phyloP scores from a whole-genome alignment of 2,797 vertebrate genomes.

The Xerus rutilus region DNA sequence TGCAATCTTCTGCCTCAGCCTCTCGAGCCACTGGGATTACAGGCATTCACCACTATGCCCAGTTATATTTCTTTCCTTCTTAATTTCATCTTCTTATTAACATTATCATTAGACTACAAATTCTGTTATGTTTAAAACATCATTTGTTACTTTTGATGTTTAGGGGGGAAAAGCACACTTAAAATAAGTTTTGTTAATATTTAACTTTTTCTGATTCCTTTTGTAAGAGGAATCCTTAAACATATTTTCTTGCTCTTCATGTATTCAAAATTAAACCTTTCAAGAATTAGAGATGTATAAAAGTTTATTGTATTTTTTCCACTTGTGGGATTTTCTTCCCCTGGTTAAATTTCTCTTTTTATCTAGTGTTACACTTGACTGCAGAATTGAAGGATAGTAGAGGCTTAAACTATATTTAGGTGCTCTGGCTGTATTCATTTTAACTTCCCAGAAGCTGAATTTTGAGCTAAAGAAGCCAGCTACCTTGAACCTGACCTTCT shows the following conservation, averaged over 20 bases:
- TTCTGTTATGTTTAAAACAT: not conserved
- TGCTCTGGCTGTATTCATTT: not conserved
- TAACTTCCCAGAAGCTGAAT: constrained; percentile 28
- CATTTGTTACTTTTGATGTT: constrained; percentile 44
- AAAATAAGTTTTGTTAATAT: constrained; percentile 8
- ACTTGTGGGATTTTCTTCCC: not conserved
- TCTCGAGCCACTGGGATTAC: too few relatives aligned
- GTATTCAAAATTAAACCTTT: constrained; percentile 17
- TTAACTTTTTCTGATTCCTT: constrained; percentile 8
- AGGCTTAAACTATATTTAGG: not conserved
- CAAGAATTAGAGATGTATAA: not conserved
- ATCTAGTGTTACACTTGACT: not conserved
- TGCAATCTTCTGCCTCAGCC: too few relatives aligned
- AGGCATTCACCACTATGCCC: too few relatives aligned
- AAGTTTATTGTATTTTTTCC: not conserved
- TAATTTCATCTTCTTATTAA: constrained; percentile 20
- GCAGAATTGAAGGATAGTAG: not conserved
- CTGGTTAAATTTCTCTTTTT: not conserved
- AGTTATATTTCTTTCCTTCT: not conserved
- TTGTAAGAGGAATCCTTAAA: not conserved
- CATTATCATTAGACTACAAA: not conserved
- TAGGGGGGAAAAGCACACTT: not conserved
- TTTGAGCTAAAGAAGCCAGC: not conserved
- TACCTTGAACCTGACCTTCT: constrained; percentile 27
- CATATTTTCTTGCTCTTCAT: not conserved